Conservation (phyloP, 2,113 vertebrate species). For the Lucifuga dentata region DNA sequence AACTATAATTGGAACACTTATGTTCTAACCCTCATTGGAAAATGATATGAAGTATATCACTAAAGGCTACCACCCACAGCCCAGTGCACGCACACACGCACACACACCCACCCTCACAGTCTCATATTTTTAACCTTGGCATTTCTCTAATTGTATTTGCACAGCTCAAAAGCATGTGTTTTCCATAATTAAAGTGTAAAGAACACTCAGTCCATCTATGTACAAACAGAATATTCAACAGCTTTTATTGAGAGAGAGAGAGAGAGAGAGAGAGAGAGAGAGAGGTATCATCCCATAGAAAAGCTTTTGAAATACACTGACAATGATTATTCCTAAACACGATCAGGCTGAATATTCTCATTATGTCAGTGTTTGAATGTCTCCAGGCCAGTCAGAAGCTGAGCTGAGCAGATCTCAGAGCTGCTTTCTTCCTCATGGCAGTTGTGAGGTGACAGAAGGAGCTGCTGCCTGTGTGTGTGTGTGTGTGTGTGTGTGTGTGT, state of each 20-base stretch:
- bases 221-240: constrained; percentile 14
- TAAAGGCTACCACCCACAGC: constrained; percentile 57
- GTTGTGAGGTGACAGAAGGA: constrained; percentile 24
- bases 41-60: constrained; percentile 36
- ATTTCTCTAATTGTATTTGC: constrained; percentile 74
- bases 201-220: constrained; percentile 8
- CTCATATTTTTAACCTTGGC: constrained; percentile 73
- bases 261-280: background rate
- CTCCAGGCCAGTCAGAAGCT: background rate
- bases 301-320: background rate
- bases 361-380: background rate
- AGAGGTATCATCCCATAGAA: background rate
- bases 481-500: too few relatives aligned
- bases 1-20: too few relatives aligned
- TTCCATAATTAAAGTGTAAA: constrained; percentile 64
- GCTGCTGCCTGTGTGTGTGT: constrained; percentile 23
- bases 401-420: background rate
- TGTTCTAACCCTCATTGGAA: constrained; percentile 29
- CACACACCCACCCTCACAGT: constrained; percentile 13
- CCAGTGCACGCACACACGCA: constrained; percentile 14
- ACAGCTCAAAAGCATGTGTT: constrained; percentile 55
- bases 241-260: background rate
- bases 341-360: background rate
- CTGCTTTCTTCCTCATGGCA: background rate
- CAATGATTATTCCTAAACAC: background rate